Evolutionary conservation across 2,113 vertebrate species (phyloP).

Genomic region (Marmota monax): DNA sequence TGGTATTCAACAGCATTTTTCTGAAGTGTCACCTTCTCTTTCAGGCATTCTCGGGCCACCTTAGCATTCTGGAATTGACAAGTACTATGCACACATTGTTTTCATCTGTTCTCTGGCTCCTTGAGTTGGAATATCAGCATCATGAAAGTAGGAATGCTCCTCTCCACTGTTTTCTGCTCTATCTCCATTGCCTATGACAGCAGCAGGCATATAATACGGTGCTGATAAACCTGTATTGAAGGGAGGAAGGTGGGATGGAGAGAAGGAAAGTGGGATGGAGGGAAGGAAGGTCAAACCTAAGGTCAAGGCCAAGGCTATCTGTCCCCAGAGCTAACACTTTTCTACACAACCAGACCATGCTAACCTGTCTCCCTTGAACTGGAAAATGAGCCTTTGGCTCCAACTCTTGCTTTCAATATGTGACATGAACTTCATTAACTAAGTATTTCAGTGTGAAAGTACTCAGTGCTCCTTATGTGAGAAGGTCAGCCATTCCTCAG

Average conservation of each 20-base stretch:
- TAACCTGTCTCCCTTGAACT: not conserved
- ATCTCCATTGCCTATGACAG: not conserved
- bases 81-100: not conserved
- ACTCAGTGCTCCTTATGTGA: not conserved
- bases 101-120: not conserved
- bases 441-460: not conserved
- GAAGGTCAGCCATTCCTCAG: not conserved
- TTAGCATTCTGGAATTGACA: not conserved
- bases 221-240: not conserved
- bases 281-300: not conserved
- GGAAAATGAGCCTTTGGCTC: not conserved
- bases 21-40: not conserved
- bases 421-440: not conserved
- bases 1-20: not conserved
- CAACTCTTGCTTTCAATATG: not conserved
- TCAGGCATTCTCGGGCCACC: not conserved
- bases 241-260: rapidly evolving
- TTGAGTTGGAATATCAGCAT: not conserved
- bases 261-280: not conserved
- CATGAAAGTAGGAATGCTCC: not conserved
- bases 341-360: not conserved
- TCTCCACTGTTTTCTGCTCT: not conserved
- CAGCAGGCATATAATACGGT: not conserved
- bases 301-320: not conserved
- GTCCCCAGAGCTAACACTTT: not conserved